Conservation (phyloP, 2,797 vertebrate species). For the Varecia variegata region DNA sequence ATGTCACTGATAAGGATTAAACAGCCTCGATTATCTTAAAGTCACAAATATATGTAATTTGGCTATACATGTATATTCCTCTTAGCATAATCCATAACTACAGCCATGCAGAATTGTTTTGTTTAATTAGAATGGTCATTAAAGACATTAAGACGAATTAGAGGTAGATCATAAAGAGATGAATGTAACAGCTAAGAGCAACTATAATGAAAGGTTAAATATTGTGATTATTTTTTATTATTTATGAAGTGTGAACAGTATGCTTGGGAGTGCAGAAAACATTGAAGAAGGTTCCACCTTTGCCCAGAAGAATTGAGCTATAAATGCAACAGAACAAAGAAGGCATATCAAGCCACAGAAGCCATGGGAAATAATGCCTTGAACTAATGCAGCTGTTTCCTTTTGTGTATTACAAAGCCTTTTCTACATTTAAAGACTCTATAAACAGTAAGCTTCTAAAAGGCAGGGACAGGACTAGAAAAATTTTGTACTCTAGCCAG, state of each 20-base stretch:
- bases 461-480: not conserved
- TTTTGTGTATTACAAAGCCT: not conserved
- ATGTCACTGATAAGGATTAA: slow-evolving; percentile 84
- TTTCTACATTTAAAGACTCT: not conserved
- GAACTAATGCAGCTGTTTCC: not conserved
- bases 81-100: slow-evolving; percentile 45
- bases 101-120: slow-evolving; percentile 32
- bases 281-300: not conserved
- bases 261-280: not conserved
- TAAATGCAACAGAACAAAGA: not conserved
- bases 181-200: not conserved
- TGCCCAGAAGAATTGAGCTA: not conserved
- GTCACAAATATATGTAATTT: slow-evolving; percentile 73
- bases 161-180: slow-evolving; percentile 6
- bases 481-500: not conserved
- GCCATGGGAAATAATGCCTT: not conserved
- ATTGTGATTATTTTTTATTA: not conserved
- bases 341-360: not conserved
- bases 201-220: slow-evolving; percentile 39
- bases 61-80: slow-evolving; percentile 49
- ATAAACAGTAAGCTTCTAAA: not conserved
- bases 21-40: slow-evolving; percentile 72
- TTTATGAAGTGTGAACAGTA: slow-evolving; percentile 4
- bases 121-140: slow-evolving; percentile 26
- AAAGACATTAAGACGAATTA: slow-evolving; percentile 49